A percentile compares a stretch with the other conserved stretches of the same genome.
Conservation (phyloP, 53 echinoderm and acorn worm genomes). For the Holothuria leucospilota region DNA sequence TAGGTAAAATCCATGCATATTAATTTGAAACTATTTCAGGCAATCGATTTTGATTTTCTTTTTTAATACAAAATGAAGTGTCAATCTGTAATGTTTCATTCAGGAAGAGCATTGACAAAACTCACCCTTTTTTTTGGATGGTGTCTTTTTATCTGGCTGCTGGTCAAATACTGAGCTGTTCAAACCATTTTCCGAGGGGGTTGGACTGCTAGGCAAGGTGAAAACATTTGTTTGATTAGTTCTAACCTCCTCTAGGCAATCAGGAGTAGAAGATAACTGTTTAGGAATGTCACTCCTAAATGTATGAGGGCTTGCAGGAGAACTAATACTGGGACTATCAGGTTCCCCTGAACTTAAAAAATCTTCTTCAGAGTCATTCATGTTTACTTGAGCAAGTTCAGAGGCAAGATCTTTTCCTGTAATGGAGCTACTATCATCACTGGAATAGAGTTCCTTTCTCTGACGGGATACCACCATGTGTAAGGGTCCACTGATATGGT, state of each 20-base stretch:
- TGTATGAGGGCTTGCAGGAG: constrained; percentile 7
- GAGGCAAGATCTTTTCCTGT: constrained; percentile 74
- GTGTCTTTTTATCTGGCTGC: not conserved
- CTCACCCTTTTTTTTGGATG: constrained; percentile 12
- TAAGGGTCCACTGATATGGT: constrained; percentile 64
- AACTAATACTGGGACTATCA: not conserved
- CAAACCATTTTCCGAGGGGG: constrained; percentile 3
- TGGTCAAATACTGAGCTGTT: not conserved
- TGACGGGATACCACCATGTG: constrained; percentile 85
- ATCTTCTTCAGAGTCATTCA: constrained; percentile 12
- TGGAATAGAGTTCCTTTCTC: constrained; percentile 50
- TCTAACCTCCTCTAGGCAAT: not conserved
- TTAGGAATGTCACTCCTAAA: constrained; percentile 14
- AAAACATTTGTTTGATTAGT: not conserved
- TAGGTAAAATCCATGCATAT: too few relatives aligned
- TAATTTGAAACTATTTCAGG: too few relatives aligned
- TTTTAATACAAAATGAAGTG: too few relatives aligned
- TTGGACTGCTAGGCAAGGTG: constrained; percentile 4
- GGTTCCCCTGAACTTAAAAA: not conserved
- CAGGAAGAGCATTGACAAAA: too few relatives aligned
- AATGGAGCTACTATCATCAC: constrained; percentile 54
- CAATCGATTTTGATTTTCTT: too few relatives aligned
- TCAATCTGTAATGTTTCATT: too few relatives aligned
- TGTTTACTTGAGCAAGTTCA: constrained; percentile 71
- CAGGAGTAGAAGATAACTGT: constrained; percentile 21